These are phyloP conservation scores for Allygus modestus DNA, from an alignment of 2,888 invertebrate species.

Conservation along the genomic window DNA sequence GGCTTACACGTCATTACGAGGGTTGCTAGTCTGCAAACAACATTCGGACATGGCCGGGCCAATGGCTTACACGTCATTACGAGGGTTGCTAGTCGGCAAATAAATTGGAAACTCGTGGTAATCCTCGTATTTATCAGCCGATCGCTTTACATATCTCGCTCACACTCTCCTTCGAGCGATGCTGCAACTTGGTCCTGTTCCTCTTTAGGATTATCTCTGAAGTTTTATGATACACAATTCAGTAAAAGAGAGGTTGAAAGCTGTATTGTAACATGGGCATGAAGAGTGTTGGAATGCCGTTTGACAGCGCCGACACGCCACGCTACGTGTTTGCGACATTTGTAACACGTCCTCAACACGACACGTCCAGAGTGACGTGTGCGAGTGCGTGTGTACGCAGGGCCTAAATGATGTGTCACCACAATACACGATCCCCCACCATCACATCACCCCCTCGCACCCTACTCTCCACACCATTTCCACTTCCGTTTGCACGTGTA, in stretches of 20 bases:
- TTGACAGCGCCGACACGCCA: constrained; percentile 21
- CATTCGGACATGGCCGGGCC: too few species aligned
- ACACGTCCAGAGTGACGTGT: constrained; percentile 32
- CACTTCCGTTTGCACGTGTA: constrained; percentile 24
- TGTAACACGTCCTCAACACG: constrained; percentile 52
- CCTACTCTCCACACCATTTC: background rate
- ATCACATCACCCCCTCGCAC: background rate
- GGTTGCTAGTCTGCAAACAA: too few species aligned
- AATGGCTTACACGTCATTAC: too few species aligned
- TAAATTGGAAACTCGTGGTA: too few species aligned
- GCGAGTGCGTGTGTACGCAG: constrained; percentile 4
- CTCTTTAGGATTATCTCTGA: too few species aligned
- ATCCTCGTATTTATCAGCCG: too few species aligned
- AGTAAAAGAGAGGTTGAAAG: constrained; percentile 5
- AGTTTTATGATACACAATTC: constrained; percentile 4
- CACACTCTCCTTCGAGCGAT: too few species aligned
- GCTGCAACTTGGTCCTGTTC: too few species aligned
- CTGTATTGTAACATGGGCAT: background rate
- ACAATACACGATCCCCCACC: constrained; percentile 15
- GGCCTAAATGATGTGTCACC: constrained; percentile 49
- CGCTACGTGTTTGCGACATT: constrained; percentile 35
- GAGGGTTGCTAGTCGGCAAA: too few species aligned
- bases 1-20: too few species aligned
- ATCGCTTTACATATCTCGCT: too few species aligned
- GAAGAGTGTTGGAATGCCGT: constrained; percentile 21